Evolutionary conservation across 23 tunicate genomes (phyloP).

Genomic region (Clavelina lepadiformis): DNA sequence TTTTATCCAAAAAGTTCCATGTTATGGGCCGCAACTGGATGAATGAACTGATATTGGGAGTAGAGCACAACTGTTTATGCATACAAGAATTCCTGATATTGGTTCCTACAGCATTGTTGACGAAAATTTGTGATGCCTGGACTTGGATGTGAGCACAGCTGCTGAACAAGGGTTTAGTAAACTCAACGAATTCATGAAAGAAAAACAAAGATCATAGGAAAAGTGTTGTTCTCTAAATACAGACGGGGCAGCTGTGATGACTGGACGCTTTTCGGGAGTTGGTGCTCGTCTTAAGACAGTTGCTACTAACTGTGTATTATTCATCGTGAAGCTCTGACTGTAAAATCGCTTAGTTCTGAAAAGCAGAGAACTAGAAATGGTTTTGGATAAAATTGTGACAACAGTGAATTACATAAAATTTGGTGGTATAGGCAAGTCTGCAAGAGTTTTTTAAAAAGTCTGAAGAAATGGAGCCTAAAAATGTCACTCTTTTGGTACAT

Average conservation of each 20-base stretch:
- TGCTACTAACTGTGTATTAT: constrained; percentile 13
- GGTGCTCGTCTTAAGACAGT: constrained; percentile 14
- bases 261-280: constrained; percentile 23
- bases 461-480: no score
- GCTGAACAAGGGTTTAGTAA: constrained; percentile 17
- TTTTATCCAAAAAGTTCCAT: no score
- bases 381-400: constrained; percentile 34
- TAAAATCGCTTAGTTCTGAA: constrained; percentile 34
- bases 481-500: no score
- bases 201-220: constrained; percentile 23
- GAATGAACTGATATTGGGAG: constrained; percentile 30
- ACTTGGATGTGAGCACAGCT: no score
- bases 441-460: constrained; percentile 11
- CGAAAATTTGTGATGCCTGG: no score
- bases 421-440: constrained; percentile 34
- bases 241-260: constrained; percentile 27
- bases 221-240: constrained; percentile 16
- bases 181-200: constrained; percentile 30
- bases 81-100: no score
- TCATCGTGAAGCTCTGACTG: constrained; percentile 41
- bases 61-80: no score
- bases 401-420: constrained; percentile 44
- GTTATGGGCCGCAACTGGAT: constrained; percentile 51
- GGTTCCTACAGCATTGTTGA: no score
- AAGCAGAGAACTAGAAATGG: constrained; percentile 39